Evolutionary conservation across 2,113 vertebrate genomes (phyloP).

Genomic region (Carassius carassius): DNA sequence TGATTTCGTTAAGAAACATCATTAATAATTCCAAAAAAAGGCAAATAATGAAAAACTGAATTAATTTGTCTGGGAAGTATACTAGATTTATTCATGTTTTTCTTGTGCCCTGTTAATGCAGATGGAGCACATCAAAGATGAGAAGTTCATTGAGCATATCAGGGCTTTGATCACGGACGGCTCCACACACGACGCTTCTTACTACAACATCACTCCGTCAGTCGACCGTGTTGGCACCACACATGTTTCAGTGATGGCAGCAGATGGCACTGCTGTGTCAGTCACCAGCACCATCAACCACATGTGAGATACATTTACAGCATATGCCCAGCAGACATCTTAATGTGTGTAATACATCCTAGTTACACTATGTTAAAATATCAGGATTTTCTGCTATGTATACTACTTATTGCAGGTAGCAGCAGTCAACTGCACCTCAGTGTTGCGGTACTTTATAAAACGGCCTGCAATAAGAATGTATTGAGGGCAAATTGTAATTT

Average conservation of each 20-base stretch:
- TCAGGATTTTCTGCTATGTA: too few species aligned
- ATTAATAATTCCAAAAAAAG: neutral
- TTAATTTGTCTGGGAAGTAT: neutral
- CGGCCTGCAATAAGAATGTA: too few species aligned
- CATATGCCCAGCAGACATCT: neutral
- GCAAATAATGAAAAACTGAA: neutral
- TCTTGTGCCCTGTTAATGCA: constrained; percentile 46
- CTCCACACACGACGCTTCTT: constrained; percentile 37
- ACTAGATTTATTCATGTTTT: neutral
- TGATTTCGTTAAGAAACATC: neutral
- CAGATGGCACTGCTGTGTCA: constrained; percentile 82
- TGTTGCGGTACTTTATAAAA: too few species aligned
- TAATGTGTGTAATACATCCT: neutral
- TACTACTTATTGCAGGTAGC: too few species aligned
- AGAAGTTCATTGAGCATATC: constrained; percentile 64
- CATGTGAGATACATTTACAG: constrained; percentile 70
- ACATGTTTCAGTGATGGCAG: constrained; percentile 81
- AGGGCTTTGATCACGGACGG: constrained; percentile 69
- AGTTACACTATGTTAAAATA: too few species aligned
- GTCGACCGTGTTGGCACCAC: constrained; percentile 71
- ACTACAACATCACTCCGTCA: constrained; percentile 62
- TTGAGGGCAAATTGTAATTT: too few species aligned
- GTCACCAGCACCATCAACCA: constrained; percentile 92
- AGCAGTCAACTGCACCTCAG: too few species aligned
- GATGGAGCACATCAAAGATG: constrained; percentile 65